Base-by-base conservation (phyloP, 2,797 vertebrate genomes). In the Melanotaenia parkinsoni region DNA sequence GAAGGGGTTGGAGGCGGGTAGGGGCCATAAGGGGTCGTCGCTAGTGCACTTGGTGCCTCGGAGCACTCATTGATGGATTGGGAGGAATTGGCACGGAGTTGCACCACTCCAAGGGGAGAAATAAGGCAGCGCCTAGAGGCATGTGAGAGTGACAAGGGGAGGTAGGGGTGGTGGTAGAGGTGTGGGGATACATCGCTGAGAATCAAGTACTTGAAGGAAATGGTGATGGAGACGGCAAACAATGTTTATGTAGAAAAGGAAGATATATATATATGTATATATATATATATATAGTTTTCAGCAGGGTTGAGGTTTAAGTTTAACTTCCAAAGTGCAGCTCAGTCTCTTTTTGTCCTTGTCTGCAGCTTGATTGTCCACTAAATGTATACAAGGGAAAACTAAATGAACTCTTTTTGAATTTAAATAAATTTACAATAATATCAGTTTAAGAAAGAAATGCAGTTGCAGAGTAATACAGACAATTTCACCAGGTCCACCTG, bases 21-120 rank as follows among this genome's bases (percentile, higher is more conserved):
- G 51, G 53, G 37, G 22, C n/a, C 4, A 28, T 3, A 8, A 20
- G 43, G 22, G 45, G 47, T 32, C 18, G 26, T 12, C 10, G 22
- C 24, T 18, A 22, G 30, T 33, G 24, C 38, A 26, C 4, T 24
- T 14, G 63, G 58, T 50, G 59, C 69, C 63, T 61, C 2, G 26
- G 43, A 65, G 62, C 45, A 71, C 51, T 76, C 65, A 67, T 77
- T 86, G 86, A 85, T 83, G 77, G 81, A 89, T 82, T 83, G 84
- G 73, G 74, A 63, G 57, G 76, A 86, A 85, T 87, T 89, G 90
- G 85, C 86, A 83, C 77, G 53, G 81, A 88, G 85, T 91, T 91
- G 74, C 86, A 82, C 50, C 79, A 87, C 79, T 86, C 83, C 80
- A 74, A 5, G 20, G 72, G 85, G 85, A 80, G 67, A 58, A 74